A percentile compares a stretch with the other conserved stretches of the same genome.
phyloP scores from a whole-genome alignment of 2,888 invertebrate genomes.

The Pollenia angustigena region DNA sequence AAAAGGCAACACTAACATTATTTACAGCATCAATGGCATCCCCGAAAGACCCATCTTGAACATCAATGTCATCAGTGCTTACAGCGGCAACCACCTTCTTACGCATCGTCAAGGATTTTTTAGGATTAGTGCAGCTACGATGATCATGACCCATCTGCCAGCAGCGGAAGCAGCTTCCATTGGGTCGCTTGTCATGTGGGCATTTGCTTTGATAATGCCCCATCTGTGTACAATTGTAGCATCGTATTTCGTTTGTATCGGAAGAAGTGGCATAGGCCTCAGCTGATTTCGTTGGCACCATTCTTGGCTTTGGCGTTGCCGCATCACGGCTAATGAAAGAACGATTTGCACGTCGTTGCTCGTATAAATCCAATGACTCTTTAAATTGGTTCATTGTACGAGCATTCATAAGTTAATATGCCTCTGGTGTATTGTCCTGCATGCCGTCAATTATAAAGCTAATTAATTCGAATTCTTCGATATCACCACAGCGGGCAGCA shows the following conservation, averaged over 20 bases:
- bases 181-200: slow-evolving; percentile 40
- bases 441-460: slow-evolving; percentile 44
- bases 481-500: slow-evolving; percentile 49
- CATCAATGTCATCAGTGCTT: background rate
- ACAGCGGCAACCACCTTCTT: slow-evolving; percentile 14
- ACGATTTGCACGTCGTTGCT: slow-evolving; percentile 53
- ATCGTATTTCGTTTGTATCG: slow-evolving; percentile 5
- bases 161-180: slow-evolving; percentile 64
- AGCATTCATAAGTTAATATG: slow-evolving; percentile 54
- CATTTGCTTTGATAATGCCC: slow-evolving; percentile 61
- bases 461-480: slow-evolving; percentile 44
- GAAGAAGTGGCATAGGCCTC: background rate
- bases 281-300: background rate
- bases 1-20: slow-evolving; percentile 64
- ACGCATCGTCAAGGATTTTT: slow-evolving; percentile 34
- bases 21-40: slow-evolving; percentile 35
- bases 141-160: slow-evolving; percentile 56
- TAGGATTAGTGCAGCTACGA: slow-evolving; percentile 59
- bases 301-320: background rate
- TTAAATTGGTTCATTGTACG: slow-evolving; percentile 63
- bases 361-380: slow-evolving; percentile 47
- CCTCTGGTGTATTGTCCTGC: slow-evolving; percentile 61
- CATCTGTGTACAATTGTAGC: slow-evolving; percentile 45
- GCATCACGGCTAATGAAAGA: background rate
- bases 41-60: slow-evolving; percentile 9